These are phyloP conservation scores for fruit fly (Drosophila melanogaster) DNA, from an alignment of 1,140 invertebrate genomes.

Conservation along the genomic window DNA sequence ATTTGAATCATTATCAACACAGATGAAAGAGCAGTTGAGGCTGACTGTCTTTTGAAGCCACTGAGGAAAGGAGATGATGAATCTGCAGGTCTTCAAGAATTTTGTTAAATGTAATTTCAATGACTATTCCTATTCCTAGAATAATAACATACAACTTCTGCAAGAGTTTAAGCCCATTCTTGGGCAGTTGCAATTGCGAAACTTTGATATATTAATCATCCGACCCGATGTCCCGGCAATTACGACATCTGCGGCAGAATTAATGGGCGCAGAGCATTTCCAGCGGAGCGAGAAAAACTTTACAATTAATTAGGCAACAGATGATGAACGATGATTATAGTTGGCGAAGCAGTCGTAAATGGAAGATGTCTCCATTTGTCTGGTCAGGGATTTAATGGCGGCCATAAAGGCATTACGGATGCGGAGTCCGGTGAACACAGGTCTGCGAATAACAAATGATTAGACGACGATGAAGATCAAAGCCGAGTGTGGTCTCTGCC, in stretches of 20 bases:
- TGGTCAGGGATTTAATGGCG: slow-evolving; percentile 67
- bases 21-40: neutral
- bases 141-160: neutral
- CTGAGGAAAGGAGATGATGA: neutral
- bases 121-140: no score
- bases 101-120: neutral
- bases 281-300: slow-evolving; percentile 51
- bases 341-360: slow-evolving; percentile 46
- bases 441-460: slow-evolving; percentile 67
- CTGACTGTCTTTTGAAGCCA: no score
- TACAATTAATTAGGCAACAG: slow-evolving; percentile 75
- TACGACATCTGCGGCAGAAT: slow-evolving; percentile 78
- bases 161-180: neutral
- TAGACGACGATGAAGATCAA: slow-evolving; percentile 55
- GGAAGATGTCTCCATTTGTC: slow-evolving; percentile 68
- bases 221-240: slow-evolving; percentile 27
- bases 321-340: slow-evolving; percentile 81
- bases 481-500: slow-evolving; percentile 12
- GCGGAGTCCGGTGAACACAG: slow-evolving; percentile 12
- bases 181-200: slow-evolving; percentile 50
- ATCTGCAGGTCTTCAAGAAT: neutral
- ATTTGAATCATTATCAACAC: slow-evolving; percentile 42
- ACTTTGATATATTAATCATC: slow-evolving; percentile 76
- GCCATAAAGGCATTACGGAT: slow-evolving; percentile 57
- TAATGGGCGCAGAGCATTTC: slow-evolving; percentile 62